Evolutionary conservation across 2,888 invertebrate genomes (phyloP).

Genomic region (Torymus texanus): DNA sequence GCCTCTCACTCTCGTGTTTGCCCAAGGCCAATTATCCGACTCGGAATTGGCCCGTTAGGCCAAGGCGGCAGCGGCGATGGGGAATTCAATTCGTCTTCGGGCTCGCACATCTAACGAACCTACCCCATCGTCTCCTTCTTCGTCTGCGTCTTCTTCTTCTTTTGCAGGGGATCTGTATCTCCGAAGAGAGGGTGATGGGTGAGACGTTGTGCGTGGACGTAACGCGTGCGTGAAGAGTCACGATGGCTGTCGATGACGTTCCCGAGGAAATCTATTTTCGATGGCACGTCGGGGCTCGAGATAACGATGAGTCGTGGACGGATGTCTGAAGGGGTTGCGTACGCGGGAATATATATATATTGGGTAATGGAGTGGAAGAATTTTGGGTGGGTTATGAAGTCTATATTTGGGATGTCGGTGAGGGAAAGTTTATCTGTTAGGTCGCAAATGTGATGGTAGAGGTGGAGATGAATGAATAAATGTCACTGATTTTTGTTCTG

Average conservation of each 20-base stretch:
- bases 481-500: too few species aligned
- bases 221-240: too few species aligned
- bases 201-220: neutral
- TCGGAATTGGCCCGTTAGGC: slow-evolving; percentile 47
- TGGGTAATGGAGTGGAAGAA: too few species aligned
- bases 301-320: too few species aligned
- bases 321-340: too few species aligned
- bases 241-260: neutral
- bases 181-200: neutral
- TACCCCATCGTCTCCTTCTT: slow-evolving; percentile 17
- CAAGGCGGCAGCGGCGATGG: slow-evolving; percentile 52
- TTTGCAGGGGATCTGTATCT: neutral
- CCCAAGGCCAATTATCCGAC: slow-evolving; percentile 59
- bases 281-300: neutral
- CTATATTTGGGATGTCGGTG: too few species aligned
- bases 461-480: too few species aligned
- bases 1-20: slow-evolving; percentile 18
- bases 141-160: neutral
- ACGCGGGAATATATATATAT: too few species aligned
- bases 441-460: too few species aligned
- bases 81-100: slow-evolving; percentile 62
- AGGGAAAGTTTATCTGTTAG: too few species aligned
- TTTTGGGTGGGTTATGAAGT: too few species aligned
- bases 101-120: slow-evolving; percentile 57
- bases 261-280: slow-evolving; percentile 28